These are phyloP conservation scores for Oreochromis grahami DNA, from an alignment of 2,797 vertebrate genomes.

Conservation along the genomic window DNA sequence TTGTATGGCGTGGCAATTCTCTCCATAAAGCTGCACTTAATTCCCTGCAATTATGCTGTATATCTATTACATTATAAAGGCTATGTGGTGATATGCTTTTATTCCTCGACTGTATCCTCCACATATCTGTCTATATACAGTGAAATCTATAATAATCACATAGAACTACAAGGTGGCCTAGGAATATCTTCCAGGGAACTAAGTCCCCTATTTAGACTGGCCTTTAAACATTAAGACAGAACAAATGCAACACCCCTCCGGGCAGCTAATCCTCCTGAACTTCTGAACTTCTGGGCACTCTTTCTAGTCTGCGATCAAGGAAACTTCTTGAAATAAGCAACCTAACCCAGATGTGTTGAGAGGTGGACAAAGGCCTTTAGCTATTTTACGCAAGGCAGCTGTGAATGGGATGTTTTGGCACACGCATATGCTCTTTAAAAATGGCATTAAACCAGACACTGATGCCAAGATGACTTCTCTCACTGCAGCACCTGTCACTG, in stretches of 20 bases:
- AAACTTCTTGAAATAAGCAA: slow-evolving; percentile 33
- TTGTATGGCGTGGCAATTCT: not conserved
- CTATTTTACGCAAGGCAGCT: slow-evolving; percentile 3
- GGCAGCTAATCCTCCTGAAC: not conserved
- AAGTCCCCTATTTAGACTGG: slow-evolving; percentile 14
- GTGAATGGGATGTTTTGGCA: slow-evolving; percentile 24
- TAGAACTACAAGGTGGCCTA: not conserved
- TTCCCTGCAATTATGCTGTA: slow-evolving; percentile 18
- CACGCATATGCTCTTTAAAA: slow-evolving; percentile 33
- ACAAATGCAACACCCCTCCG: not conserved
- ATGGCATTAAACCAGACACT: slow-evolving; percentile 32
- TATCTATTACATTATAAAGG: slow-evolving; percentile 26
- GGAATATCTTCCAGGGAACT: slow-evolving; percentile 26
- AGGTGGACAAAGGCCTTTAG: not conserved
- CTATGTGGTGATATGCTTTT: not conserved
- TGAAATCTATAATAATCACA: slow-evolving; percentile 5
- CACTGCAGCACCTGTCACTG: slow-evolving; percentile 49
- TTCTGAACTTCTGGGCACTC: not conserved
- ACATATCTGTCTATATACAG: slow-evolving; percentile 1
- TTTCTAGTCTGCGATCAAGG: not conserved
- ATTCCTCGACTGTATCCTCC: not conserved
- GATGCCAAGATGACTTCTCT: slow-evolving; percentile 34
- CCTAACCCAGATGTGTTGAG: slow-evolving; percentile 42
- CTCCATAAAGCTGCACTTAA: slow-evolving; percentile 36
- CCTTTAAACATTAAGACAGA: slow-evolving; percentile 13